Conservation (phyloP, 2,888 invertebrate genomes). For the Sialis lutaria region DNA sequence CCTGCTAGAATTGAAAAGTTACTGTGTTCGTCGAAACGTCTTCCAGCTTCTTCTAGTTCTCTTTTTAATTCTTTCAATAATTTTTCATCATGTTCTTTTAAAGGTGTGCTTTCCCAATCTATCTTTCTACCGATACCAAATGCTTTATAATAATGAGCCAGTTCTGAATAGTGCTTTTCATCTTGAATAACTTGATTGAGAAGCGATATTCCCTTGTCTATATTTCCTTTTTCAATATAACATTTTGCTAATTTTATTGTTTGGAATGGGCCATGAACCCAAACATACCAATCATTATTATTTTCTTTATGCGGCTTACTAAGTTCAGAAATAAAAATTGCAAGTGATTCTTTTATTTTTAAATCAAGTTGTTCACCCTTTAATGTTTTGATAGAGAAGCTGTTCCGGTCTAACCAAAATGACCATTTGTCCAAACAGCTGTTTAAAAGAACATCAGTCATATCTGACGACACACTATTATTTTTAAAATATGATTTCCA, state of each 20-base stretch:
- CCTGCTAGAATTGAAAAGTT: slow-evolving; percentile 7
- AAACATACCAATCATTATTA: slow-evolving; percentile 2
- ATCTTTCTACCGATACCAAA: slow-evolving; percentile 9
- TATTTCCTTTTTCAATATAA: slow-evolving; percentile 6
- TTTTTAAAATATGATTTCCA: slow-evolving; percentile 6
- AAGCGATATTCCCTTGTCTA: slow-evolving; percentile 10
- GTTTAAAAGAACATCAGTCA: slow-evolving; percentile 11
- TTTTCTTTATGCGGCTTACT: background rate
- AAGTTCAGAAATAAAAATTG: slow-evolving; percentile 1
- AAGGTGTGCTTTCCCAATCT: no score
- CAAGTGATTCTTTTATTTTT: background rate
- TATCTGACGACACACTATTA: slow-evolving; percentile 4
- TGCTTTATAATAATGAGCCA: slow-evolving; percentile 16
- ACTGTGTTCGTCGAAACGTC: slow-evolving; percentile 8
- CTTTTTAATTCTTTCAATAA: slow-evolving; percentile 2
- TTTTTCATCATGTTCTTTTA: background rate
- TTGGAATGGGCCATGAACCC: slow-evolving; percentile 9
- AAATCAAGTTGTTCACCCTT: slow-evolving; percentile 1
- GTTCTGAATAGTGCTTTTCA: slow-evolving; percentile 14
- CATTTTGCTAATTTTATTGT: slow-evolving; percentile 11
- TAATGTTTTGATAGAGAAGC: slow-evolving; percentile 3
- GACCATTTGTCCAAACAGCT: slow-evolving; percentile 14
- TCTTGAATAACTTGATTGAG: slow-evolving; percentile 13
- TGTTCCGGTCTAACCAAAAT: slow-evolving; percentile 14
- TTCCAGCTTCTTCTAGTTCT: slow-evolving; percentile 9